phyloP scores from a whole-genome alignment of 2,797 vertebrate species.

The Poecilia gillii region DNA sequence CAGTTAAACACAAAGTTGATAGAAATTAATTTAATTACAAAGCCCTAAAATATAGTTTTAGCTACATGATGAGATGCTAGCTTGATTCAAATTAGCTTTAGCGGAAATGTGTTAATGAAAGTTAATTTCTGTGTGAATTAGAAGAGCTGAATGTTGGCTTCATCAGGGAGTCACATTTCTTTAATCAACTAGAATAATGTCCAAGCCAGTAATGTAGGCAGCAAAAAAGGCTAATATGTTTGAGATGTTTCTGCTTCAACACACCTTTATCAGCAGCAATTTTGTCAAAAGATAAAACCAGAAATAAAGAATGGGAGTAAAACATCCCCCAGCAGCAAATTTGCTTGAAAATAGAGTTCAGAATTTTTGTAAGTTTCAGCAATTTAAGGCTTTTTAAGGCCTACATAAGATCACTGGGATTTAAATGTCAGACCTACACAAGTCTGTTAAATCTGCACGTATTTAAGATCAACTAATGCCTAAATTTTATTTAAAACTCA shows the following conservation, averaged over 20 bases:
- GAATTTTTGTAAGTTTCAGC: neutral
- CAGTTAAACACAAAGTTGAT: neutral
- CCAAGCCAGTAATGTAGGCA: neutral
- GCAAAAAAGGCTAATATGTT: neutral
- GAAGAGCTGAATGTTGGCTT: neutral
- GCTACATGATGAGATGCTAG: neutral
- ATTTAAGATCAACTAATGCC: neutral
- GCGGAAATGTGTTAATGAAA: neutral
- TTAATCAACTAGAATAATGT: neutral
- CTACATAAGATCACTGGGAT: neutral
- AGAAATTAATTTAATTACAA: neutral
- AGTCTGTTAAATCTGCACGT: neutral
- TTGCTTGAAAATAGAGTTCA: neutral
- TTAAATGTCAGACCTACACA: neutral
- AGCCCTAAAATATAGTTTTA: neutral
- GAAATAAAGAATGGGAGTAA: neutral
- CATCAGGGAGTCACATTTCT: neutral
- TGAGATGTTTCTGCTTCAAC: neutral
- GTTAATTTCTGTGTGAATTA: neutral
- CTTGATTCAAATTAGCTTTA: neutral
- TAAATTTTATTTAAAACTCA: neutral
- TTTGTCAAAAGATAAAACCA: conserved; percentile 5
- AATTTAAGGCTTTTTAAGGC: neutral
- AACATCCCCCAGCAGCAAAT: conserved; percentile 5
- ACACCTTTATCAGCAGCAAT: neutral